Evolutionary conservation across 1,140 invertebrate genomes (phyloP), one percentile per base, ranked within the genome.

Genomic region (Drosophila malerkotliana): DNA sequence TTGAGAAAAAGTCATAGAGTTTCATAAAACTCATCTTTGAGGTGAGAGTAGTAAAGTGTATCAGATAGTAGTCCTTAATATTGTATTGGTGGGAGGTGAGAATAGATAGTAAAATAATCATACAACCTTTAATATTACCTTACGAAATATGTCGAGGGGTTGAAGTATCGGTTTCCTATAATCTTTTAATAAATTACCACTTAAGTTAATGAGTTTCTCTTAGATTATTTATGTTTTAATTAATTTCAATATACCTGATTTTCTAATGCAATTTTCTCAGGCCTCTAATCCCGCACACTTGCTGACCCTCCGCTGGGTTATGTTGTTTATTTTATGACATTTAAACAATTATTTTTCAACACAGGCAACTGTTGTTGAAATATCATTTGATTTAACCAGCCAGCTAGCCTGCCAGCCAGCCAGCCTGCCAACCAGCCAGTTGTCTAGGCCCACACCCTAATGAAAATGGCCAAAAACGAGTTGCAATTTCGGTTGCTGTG

Each of bases 271-370:
- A 47, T 69, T 69, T 48, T 21, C 66, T n/a, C 26, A 44, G 18
- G 15, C 34, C 10, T 45, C 12, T n/a, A 37, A 37, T n/a, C 9
- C 34, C 34, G 12, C 34, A 14, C 45, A 28, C 34, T 26, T 45
- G 64, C 37, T 57, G 66, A 69, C 66, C 66, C 52, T 75, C 58
- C 60, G 68, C 68, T 72, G 68, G 44, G 66, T 39, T 57, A 34
- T 41, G 48, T 68, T 73, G 45, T 68, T 48, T 15, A 64, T 74
- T 77, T 83, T 83, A 88, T 85, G 78, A 88, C 82, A 87, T 88
- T 85, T 88, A 87, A 88, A 82, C 83, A 79, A 88, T 82, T 88
- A 87, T 87, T 87, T 87, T 87, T 72, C 71, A 82, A 47, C 74
- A 71, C 54, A 49, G 37, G 39, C 72, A 57, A 67, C 49, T 45